phyloP scores from a whole-genome alignment of 1,140 invertebrate genomes.

The Eufriesea mexicana region DNA sequence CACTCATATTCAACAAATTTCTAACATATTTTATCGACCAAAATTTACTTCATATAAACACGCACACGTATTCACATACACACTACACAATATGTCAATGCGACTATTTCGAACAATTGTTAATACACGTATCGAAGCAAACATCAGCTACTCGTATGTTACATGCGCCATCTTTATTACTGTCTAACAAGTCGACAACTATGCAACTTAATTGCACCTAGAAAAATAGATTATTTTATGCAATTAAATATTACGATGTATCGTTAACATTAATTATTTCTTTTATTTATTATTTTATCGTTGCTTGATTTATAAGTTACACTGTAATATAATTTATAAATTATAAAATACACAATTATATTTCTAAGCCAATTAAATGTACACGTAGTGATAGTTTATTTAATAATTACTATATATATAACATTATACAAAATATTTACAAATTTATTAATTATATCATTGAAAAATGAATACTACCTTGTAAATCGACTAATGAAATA shows the following conservation, averaged over 20 bases:
- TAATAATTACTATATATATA: too few species aligned
- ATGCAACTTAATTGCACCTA: conserved; percentile 8
- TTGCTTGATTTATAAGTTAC: too few species aligned
- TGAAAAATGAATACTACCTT: too few species aligned
- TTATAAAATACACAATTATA: too few species aligned
- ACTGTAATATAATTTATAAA: too few species aligned
- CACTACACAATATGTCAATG: conserved; percentile 25
- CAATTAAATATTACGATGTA: not conserved
- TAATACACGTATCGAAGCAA: conserved; percentile 54
- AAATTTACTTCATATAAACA: conserved; percentile 39
- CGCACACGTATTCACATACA: conserved; percentile 22
- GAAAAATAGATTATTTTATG: not conserved
- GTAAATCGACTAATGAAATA: too few species aligned
- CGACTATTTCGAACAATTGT: conserved; percentile 32
- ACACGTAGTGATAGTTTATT: too few species aligned
- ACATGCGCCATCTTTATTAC: conserved; percentile 63
- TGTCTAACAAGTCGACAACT: conserved; percentile 39
- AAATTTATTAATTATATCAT: too few species aligned
- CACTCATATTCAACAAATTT: conserved; percentile 62
- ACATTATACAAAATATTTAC: too few species aligned
- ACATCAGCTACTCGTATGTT: conserved; percentile 51
- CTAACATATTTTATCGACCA: conserved; percentile 60
- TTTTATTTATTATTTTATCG: not conserved
- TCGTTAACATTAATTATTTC: not conserved
- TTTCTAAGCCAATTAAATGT: too few species aligned